Percentiles rank a stretch among this genome's conserved stretches.
Evolutionary conservation across 2,113 vertebrate genomes (phyloP).

Genomic region (Rhinolophus sinicus): DNA sequence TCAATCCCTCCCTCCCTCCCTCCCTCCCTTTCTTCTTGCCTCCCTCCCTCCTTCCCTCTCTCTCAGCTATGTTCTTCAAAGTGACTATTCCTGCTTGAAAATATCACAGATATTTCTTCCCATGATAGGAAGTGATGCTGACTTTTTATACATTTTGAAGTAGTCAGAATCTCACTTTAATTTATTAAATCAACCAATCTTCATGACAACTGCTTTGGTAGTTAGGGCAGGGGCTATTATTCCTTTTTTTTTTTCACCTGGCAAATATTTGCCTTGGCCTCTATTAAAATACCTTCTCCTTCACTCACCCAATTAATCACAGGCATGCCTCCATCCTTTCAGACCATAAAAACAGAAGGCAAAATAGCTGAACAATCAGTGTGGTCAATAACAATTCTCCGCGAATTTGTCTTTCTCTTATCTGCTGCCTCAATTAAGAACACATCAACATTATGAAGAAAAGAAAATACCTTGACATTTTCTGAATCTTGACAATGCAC

Average conservation of each 20-base stretch:
- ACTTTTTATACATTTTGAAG: neutral
- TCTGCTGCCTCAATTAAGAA: constrained; percentile 53
- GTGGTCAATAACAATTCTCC: neutral
- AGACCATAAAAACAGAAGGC: neutral
- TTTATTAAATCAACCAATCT: neutral
- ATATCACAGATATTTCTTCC: neutral
- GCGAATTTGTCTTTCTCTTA: constrained; percentile 34
- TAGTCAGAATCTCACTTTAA: neutral
- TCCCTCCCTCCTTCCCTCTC: neutral
- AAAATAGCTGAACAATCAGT: neutral
- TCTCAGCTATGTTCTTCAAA: too few relatives aligned
- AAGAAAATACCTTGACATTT: constrained; percentile 36
- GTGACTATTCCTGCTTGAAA: neutral
- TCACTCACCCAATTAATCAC: neutral
- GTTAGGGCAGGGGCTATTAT: neutral
- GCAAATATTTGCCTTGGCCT: constrained; percentile 18
- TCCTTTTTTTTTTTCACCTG: neutral
- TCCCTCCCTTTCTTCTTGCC: too few relatives aligned
- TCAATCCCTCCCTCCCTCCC: neutral
- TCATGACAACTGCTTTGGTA: neutral
- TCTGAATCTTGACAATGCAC: constrained; percentile 1
- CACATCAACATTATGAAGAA: neutral
- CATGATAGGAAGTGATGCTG: neutral
- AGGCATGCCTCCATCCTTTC: neutral
- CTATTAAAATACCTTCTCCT: neutral